Base-by-base conservation (phyloP, 2,797 vertebrate genomes). In the Acanthis flammea region DNA sequence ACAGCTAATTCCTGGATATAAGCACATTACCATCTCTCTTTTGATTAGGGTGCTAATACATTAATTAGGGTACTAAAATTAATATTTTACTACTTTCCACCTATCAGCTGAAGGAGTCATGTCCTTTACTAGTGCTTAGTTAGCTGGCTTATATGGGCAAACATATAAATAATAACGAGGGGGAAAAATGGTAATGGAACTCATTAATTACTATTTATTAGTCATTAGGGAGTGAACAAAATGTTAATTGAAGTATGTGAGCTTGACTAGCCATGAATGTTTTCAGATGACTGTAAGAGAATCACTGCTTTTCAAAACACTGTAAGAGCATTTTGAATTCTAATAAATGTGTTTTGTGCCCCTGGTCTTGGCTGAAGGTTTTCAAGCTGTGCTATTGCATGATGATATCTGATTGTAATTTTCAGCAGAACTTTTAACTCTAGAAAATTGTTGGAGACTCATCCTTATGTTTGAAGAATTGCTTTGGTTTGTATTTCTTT, bases 201-300 rank as follows among this genome's bases (percentile, higher is more conserved):
- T 90, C 79, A 82, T 94, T 93, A 93, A 91, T 95, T 94, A 61
- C 66, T 94, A 74, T 75, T 89, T 92, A 91, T 91, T 92, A 88
- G 68, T 93, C 47, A 80, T 93, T 93, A 91, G 74, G 24, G 23
- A 83, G 14, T 65, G 71, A 91, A 86, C 8, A 48, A 91, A 92
- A 30, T 92, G 45, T 37, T 87, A 96, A 83, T 13, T 95, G 68
- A 77, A 60, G 68, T 45, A 50, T 70, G 58, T 51, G 44, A 96
- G 89, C 91, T 90, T 90, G 81, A 75, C 86, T 92, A 87, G 35
- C 72, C 66, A 28, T 37, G 47, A 80, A 55, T 54, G 39, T 71
- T 91, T 90, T 80, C 25, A 42, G 13, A 33, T 0, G 3, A 31
- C 48, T 87, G 4, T 60, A 55, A 84, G 62, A 57, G 88, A 88